Conservation (phyloP, 1,140 invertebrate genomes). For the Wiebesia pumilae region DNA sequence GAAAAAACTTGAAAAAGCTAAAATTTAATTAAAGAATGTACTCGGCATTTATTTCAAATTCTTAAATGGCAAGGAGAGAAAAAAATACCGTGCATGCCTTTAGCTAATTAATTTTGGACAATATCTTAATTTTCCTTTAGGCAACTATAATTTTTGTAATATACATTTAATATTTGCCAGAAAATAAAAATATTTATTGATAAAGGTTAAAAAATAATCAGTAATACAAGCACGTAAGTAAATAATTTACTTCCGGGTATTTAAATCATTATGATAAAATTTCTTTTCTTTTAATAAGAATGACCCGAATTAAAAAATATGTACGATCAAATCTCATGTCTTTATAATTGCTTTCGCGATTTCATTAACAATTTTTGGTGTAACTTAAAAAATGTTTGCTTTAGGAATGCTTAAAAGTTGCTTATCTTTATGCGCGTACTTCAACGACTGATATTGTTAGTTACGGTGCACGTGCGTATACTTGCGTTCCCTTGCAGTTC, state of each 20-base stretch:
- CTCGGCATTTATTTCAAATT: background rate
- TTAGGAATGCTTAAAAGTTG: background rate
- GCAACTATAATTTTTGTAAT: background rate
- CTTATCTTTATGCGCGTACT: background rate
- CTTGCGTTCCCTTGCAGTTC: background rate
- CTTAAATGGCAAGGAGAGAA: background rate
- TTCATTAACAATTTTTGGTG: background rate
- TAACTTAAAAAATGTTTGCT: background rate
- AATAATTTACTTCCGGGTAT: background rate
- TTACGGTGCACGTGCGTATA: background rate
- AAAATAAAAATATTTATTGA: background rate
- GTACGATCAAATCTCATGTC: background rate
- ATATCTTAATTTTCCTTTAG: background rate
- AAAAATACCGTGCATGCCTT: background rate
- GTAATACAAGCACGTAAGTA: background rate
- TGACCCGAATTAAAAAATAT: background rate
- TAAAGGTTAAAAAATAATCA: too few species aligned
- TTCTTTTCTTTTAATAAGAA: background rate
- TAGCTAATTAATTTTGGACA: background rate
- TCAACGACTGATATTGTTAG: background rate
- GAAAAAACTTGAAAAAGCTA: background rate
- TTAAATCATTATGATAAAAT: background rate
- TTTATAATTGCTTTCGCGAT: background rate
- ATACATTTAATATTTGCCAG: background rate
- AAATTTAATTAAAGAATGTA: background rate